Conservation (phyloP, 2,888 invertebrate species). For the Tribolium freemani region DNA sequence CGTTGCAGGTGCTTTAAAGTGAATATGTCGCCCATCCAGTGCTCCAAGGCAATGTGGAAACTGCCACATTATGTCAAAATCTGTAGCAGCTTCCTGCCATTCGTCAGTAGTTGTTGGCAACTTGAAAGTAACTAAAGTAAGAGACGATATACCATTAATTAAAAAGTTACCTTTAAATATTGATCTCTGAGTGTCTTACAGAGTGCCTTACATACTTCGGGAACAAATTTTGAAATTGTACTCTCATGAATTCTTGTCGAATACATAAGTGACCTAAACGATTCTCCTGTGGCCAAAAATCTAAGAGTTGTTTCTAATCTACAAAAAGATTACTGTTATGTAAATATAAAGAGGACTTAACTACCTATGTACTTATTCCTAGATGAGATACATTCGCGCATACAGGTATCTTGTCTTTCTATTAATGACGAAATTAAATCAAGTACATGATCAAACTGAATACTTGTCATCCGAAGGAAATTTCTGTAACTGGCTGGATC, state of each 20-base stretch:
- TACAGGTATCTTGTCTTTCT: background rate
- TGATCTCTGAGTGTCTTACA: background rate
- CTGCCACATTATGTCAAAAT: too few relatives aligned
- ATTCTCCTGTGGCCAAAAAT: slow-evolving; percentile 11
- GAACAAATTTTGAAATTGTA: slow-evolving; percentile 18
- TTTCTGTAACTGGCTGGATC: background rate
- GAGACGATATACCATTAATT: too few relatives aligned
- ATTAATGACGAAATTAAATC: too few relatives aligned
- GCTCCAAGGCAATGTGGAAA: too few relatives aligned
- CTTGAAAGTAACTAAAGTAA: too few relatives aligned
- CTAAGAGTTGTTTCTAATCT: slow-evolving; percentile 13
- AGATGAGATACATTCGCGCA: slow-evolving; percentile 4
- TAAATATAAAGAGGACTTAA: too few relatives aligned
- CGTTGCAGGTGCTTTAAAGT: too few relatives aligned
- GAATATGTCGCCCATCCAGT: too few relatives aligned
- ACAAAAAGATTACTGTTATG: background rate
- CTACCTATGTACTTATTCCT: slow-evolving; percentile 4
- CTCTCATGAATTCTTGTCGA: slow-evolving; percentile 6
- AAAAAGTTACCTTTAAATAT: too few relatives aligned
- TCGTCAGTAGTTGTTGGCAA: too few relatives aligned
- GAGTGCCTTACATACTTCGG: background rate
- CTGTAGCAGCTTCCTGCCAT: too few relatives aligned
- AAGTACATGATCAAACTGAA: too few relatives aligned
- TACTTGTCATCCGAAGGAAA: background rate
- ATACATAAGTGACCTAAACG: slow-evolving; percentile 15